phyloP scores from a whole-genome alignment of 2,888 invertebrate genomes.

The Cantharis flavilabris region DNA sequence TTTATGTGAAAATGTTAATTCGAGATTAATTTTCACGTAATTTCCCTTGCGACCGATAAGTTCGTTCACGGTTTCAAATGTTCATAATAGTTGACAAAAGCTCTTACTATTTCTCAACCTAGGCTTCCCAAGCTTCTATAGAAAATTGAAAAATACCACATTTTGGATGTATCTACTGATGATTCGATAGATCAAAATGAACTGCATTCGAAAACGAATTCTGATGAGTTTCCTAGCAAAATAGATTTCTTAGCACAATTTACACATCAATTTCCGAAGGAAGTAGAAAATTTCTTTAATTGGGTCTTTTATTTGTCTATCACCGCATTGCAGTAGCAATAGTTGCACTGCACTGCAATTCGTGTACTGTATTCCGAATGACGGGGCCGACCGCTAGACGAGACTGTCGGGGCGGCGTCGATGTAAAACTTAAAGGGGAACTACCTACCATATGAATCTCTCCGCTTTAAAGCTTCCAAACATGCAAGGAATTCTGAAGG shows the following conservation, averaged over 20 bases:
- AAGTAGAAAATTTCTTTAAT: not conserved
- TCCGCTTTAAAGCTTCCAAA: conserved; percentile 1
- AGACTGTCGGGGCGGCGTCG: conserved; percentile 18
- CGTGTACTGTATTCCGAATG: conserved; percentile 8
- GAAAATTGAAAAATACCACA: too few relatives aligned
- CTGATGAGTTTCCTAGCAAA: too few relatives aligned
- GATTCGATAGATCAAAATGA: too few relatives aligned
- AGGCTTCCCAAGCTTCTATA: not conserved
- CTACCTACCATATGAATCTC: conserved; percentile 3
- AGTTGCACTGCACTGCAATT: not conserved
- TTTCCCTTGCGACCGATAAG: not conserved
- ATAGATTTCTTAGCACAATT: not conserved
- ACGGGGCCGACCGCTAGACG: conserved; percentile 19
- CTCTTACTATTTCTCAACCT: not conserved
- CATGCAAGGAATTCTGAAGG: conserved; percentile 3
- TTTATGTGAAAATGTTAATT: too few relatives aligned
- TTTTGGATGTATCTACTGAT: too few relatives aligned
- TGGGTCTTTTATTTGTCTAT: not conserved
- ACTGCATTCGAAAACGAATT: too few relatives aligned
- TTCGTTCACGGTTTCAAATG: not conserved
- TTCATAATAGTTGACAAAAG: not conserved
- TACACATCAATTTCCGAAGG: not conserved
- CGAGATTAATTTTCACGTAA: not conserved
- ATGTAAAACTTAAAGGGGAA: conserved; percentile 26
- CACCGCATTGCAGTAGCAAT: not conserved